phyloP scores from a whole-genome alignment of 2,113 vertebrate species.

The Microcebus tavaratra region DNA sequence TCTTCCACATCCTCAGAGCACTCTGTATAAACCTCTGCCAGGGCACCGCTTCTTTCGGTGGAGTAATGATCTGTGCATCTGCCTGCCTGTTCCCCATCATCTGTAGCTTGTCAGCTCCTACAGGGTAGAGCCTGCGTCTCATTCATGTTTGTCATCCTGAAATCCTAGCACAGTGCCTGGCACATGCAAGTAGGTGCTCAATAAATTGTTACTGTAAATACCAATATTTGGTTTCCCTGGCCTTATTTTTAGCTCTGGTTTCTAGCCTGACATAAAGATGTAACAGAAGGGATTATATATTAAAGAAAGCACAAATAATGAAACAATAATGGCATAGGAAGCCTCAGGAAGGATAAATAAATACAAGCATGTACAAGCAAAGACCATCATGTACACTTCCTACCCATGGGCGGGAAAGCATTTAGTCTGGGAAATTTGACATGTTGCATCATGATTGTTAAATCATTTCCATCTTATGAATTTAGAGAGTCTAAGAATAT shows the following conservation, averaged over 20 bases:
- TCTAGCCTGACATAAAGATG: not conserved
- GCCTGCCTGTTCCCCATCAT: not conserved
- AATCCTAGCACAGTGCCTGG: not conserved
- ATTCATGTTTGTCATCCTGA: not conserved
- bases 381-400: not conserved
- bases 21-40: not conserved
- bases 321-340: not conserved
- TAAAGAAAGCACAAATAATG: not conserved
- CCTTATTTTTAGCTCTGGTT: constrained; percentile 37
- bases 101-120: not conserved
- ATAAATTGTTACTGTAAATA: constrained; percentile 1
- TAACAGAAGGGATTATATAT: not conserved
- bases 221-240: not conserved
- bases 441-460: not conserved
- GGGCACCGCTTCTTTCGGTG: not conserved
- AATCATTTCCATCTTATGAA: not conserved
- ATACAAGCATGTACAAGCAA: not conserved
- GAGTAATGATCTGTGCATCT: not conserved
- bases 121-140: not conserved
- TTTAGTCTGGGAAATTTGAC: not conserved
- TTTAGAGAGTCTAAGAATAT: not conserved
- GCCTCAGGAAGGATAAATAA: not conserved
- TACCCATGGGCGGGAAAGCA: not conserved
- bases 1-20: fast-evolving
- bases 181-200: not conserved